Base-by-base conservation (phyloP, 2,888 invertebrate species). In the Listrodromus nycthemerus region DNA sequence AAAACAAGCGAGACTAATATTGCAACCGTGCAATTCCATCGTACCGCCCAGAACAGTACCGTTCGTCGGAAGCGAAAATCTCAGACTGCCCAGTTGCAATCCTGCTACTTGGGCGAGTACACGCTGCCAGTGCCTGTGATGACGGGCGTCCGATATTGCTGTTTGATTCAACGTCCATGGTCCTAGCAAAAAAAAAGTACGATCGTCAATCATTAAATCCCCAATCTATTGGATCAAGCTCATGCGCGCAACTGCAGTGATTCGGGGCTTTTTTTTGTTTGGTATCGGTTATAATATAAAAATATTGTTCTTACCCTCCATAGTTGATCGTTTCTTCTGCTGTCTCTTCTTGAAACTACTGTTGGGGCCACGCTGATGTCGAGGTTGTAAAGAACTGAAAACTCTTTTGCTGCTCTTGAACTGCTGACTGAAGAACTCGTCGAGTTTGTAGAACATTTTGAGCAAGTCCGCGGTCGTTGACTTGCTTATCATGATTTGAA, bases 361-460 rank as follows among this genome's bases (percentile, higher is more conserved):
- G 30, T 90, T 93, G 52, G 80, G 90, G 5, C 89, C 88, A 65
- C 90, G 90, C 79, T 93, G 93, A 71, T 93, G 92, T 45, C 95
- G 94, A 1, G 96, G 95, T 92, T 94, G 96, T 86, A 96, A 91
- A 52, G 96, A 96, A 84, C 97, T 97, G 92, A 99, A 97, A 4
- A 98, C 98, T 1, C 98, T 95, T 93, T 98, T 98, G 92, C 98
- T 98, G 88, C 98, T 98, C 93, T 98, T 98, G 93, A 99, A 98
- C 94, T 99, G 99, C 93, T 99, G 99, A 85, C 98, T 97, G 94
- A 99, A 99, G 95, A 99, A 99, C 94, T 99, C 98, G 90, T 98
- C 98, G 48, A 99, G 95, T 92, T 99, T 99, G 86, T 97, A 97
- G 92, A 97, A 98, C 97, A 99, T 99, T 94, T 99, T 99, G 69